Evolutionary conservation across 2,113 vertebrate genomes (phyloP).

Genomic region (Trichechus manatus): DNA sequence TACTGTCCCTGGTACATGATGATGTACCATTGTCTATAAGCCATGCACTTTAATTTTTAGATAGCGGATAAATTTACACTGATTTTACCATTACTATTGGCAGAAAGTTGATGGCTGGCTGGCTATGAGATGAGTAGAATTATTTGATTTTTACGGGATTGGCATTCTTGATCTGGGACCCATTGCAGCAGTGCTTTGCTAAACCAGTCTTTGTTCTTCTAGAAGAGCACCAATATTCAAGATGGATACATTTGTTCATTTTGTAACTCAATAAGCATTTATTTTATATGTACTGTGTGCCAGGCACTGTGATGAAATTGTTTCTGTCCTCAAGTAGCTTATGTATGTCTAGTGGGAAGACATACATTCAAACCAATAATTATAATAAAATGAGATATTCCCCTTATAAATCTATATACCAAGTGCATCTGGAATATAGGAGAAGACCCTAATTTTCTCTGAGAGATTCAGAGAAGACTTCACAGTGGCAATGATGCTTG

Average conservation of each 20-base stretch:
- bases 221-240: background rate
- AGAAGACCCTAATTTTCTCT: background rate
- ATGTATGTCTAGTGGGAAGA: background rate
- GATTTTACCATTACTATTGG: background rate
- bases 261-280: background rate
- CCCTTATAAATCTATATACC: background rate
- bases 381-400: background rate
- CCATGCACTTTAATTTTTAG: background rate
- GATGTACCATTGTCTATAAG: background rate
- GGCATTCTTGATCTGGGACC: background rate
- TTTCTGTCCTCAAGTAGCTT: background rate
- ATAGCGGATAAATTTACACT: background rate
- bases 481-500: background rate
- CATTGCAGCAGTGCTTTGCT: background rate
- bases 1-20: background rate
- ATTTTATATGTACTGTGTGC: background rate
- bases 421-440: background rate
- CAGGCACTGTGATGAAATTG: background rate
- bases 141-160: background rate
- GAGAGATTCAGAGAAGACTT: background rate
- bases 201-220: background rate
- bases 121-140: background rate
- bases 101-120: background rate
- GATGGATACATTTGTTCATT: background rate
- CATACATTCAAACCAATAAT: background rate